Conservation (phyloP, 2,113 vertebrate species). For the Patagioenas fasciata region DNA sequence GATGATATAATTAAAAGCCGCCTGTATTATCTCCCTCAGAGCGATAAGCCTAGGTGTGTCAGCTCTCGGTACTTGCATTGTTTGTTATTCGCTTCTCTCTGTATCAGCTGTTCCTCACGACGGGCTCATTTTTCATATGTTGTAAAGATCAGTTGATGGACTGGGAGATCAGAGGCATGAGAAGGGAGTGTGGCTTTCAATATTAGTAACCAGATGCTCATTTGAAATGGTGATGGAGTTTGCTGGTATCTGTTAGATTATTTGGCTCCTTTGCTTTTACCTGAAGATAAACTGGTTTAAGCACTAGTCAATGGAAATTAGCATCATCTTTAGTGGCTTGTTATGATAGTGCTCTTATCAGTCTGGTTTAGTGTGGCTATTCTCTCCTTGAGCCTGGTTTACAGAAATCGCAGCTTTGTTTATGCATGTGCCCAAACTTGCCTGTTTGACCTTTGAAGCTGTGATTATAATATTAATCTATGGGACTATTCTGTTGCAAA, state of each 20-base stretch:
- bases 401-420: slow-evolving; percentile 57
- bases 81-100: slow-evolving; percentile 4
- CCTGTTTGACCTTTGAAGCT: slow-evolving; percentile 61
- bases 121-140: slow-evolving; percentile 26
- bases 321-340: slow-evolving; percentile 16
- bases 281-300: slow-evolving; percentile 49
- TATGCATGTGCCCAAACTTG: slow-evolving; percentile 66
- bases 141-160: slow-evolving; percentile 49
- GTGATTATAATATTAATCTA: slow-evolving; percentile 68
- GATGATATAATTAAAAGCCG: slow-evolving; percentile 56
- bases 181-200: not conserved
- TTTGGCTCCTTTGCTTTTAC: slow-evolving; percentile 49
- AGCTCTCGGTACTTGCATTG: not conserved
- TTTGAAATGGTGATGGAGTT: slow-evolving; percentile 55
- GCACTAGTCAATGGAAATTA: slow-evolving; percentile 23
- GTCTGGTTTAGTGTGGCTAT: slow-evolving; percentile 21
- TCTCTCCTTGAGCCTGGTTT: slow-evolving; percentile 25
- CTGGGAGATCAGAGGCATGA: slow-evolving; percentile 50
- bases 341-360: slow-evolving; percentile 45
- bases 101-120: not conserved
- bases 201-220: slow-evolving; percentile 59
- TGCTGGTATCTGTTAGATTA: slow-evolving; percentile 54
- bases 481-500: slow-evolving; percentile 60
- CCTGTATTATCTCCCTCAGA: slow-evolving; percentile 23
- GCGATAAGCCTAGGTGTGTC: not conserved